A percentile compares a stretch with the other conserved stretches of the same genome.
Evolutionary conservation across 2,888 invertebrate genomes (phyloP).

Genomic region (Drosophila lutescens): DNA sequence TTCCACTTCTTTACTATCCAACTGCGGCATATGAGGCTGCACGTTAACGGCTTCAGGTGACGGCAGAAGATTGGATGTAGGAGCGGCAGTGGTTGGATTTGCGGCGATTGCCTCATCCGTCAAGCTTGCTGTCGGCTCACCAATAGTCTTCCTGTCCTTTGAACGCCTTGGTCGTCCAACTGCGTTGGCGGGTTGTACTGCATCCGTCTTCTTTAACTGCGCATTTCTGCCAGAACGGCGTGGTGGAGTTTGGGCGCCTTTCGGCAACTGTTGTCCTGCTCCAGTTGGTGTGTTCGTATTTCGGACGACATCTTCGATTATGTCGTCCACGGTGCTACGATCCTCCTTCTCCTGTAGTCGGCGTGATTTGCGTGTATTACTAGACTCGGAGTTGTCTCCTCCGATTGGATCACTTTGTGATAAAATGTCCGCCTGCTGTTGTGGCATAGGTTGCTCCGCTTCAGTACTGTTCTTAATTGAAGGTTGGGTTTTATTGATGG

Average conservation of each 20-base stretch:
- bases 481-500: conserved; percentile 88
- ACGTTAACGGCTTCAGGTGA: conserved; percentile 8
- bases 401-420: conserved; percentile 43
- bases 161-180: conserved; percentile 87
- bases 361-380: conserved; percentile 91
- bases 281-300: conserved; percentile 84
- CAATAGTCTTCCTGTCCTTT: conserved; percentile 88
- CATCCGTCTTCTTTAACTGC: conserved; percentile 79
- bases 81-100: conserved; percentile 9
- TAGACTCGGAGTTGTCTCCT: conserved; percentile 72
- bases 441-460: conserved; percentile 83
- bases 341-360: conserved; percentile 90
- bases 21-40: conserved; percentile 39
- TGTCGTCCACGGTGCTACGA: conserved; percentile 92
- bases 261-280: conserved; percentile 58
- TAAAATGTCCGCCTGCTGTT: conserved; percentile 50
- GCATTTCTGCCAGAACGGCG: conserved; percentile 83
- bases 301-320: conserved; percentile 95
- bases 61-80: conserved; percentile 11
- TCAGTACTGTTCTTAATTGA: conserved; percentile 77
- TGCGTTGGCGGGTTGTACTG: conserved; percentile 56
- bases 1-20: conserved; percentile 31
- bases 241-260: conserved; percentile 83
- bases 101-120: conserved; percentile 24
- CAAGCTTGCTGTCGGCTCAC: conserved; percentile 82